Conservation (phyloP, 2,113 vertebrate species). For the Boleophthalmus pectinirostris region DNA sequence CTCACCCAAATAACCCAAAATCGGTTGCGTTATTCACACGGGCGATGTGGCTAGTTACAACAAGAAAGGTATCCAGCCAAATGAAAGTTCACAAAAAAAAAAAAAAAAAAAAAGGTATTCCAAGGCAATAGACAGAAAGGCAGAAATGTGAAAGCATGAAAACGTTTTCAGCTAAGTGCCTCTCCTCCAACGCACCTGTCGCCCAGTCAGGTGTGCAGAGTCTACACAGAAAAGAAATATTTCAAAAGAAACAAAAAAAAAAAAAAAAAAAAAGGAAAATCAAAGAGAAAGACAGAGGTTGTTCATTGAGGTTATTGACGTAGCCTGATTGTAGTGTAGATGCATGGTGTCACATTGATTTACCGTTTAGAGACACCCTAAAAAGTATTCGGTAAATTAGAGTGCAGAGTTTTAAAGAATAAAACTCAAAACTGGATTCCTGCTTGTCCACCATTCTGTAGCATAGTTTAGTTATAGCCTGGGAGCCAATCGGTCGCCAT, state of each 20-base stretch:
- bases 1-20: too few species aligned
- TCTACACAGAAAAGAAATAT: too few species aligned
- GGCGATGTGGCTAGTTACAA: neutral
- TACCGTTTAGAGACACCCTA: neutral
- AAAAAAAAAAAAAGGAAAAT: too few species aligned
- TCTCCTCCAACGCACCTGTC: too few species aligned
- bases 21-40: too few species aligned
- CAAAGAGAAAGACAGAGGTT: neutral
- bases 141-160: too few species aligned
- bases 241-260: too few species aligned
- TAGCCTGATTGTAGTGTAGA: neutral
- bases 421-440: neutral
- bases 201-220: too few species aligned
- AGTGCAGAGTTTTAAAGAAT: neutral
- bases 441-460: neutral
- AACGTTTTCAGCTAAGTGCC: too few species aligned
- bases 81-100: too few species aligned
- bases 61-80: neutral
- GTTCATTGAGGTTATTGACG: neutral
- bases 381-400: neutral
- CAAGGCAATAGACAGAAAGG: too few species aligned
- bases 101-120: too few species aligned
- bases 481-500: neutral
- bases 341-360: neutral
- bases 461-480: conserved; percentile 1